Percentiles rank a stretch among this genome's conserved stretches.
Conservation (phyloP, 2,888 invertebrate genomes). For the Proisotoma minuta region DNA sequence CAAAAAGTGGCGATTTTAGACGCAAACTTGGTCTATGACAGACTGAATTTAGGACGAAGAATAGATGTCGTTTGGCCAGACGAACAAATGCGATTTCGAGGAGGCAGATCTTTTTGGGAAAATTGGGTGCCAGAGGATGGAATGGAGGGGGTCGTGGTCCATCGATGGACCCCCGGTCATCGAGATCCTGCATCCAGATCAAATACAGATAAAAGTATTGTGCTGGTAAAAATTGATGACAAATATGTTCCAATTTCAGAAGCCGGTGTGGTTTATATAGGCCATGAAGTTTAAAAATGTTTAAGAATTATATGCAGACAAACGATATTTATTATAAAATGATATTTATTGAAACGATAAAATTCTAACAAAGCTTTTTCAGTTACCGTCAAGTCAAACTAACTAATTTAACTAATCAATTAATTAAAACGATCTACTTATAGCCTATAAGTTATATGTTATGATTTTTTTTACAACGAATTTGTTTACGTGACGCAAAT, state of each 20-base stretch:
- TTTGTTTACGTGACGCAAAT: too few relatives aligned
- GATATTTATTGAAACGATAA: not conserved
- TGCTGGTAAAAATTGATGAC: conserved; percentile 88
- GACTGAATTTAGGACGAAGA: conserved; percentile 70
- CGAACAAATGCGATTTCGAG: conserved; percentile 77
- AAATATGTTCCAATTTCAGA: conserved; percentile 84
- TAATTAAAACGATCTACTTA: too few relatives aligned
- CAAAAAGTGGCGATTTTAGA: conserved; percentile 56
- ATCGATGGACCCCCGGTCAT: conserved; percentile 91
- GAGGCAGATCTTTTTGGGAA: conserved; percentile 83
- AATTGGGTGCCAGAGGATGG: conserved; percentile 84
- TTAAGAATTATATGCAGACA: too few relatives aligned
- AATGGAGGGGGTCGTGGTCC: conserved; percentile 88
- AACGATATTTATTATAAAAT: too few relatives aligned
- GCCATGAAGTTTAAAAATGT: conserved; percentile 57
- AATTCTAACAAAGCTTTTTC: too few relatives aligned
- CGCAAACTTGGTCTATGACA: conserved; percentile 76
- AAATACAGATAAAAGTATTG: conserved; percentile 84
- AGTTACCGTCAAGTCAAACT: too few relatives aligned
- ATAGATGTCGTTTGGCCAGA: conserved; percentile 96
- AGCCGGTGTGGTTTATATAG: conserved; percentile 73
- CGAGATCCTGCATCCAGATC: conserved; percentile 79
- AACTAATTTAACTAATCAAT: too few relatives aligned
- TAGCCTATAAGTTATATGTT: too few relatives aligned
- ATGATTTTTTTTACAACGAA: too few relatives aligned